phyloP scores from a whole-genome alignment of 2,113 vertebrate species.

The Empidonax alnorum region DNA sequence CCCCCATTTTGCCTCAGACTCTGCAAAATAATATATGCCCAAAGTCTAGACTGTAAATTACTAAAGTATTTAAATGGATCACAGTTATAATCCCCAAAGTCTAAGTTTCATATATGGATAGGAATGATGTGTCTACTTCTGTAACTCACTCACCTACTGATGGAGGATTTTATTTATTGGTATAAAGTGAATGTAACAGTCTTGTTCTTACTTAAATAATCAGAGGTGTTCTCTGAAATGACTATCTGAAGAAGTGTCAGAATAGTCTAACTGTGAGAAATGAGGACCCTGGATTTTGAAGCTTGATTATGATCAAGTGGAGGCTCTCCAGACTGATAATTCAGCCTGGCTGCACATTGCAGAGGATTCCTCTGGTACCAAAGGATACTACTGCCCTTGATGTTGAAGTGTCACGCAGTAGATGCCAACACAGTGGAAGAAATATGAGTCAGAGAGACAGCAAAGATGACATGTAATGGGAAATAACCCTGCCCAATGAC shows the following conservation, averaged over 20 bases:
- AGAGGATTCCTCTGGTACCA: background rate
- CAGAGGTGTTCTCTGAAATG: background rate
- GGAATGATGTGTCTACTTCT: background rate
- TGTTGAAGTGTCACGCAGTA: background rate
- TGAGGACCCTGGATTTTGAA: background rate
- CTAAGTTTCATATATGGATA: background rate
- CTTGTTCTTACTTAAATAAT: background rate
- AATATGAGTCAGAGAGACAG: background rate
- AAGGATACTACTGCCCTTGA: background rate
- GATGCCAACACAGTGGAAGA: background rate
- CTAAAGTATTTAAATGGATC: background rate
- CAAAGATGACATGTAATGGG: background rate
- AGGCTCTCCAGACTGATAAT: background rate
- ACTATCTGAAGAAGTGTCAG: background rate
- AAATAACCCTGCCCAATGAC: background rate
- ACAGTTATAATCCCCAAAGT: background rate
- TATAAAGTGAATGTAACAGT: background rate
- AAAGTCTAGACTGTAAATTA: background rate
- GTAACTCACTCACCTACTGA: background rate
- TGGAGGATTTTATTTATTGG: background rate
- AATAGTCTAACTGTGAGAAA: background rate
- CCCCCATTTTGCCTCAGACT: background rate
- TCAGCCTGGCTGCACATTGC: background rate
- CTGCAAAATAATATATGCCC: background rate
- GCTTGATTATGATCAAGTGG: background rate